Base-by-base conservation (phyloP, 2,888 invertebrate genomes). In the Tipula lateralis region DNA sequence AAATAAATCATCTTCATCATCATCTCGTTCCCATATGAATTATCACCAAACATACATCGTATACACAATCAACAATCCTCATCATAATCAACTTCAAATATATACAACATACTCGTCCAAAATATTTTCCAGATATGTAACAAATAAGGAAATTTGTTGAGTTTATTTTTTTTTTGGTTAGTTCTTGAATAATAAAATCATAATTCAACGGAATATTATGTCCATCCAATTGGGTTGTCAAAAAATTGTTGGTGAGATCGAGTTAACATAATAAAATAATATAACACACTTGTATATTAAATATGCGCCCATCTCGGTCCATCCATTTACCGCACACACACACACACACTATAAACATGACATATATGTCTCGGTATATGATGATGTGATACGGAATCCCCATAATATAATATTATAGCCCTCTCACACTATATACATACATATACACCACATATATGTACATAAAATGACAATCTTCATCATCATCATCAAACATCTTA, bases 1-100 rank as follows among this genome's bases (percentile, higher is more conserved):
- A 66, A 66, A 66, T 66, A 66, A 66, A 66, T 66, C 66, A 66
- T 66, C 66, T 66, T 66, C 66, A 66, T 66, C 66, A 66, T 66
- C 66, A 66, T 66, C 66, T 66, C 66, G 24, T 66, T 66, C 66
- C 66, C 66, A 66, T 66, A 66, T 66, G 66, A 66, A 66, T 66
- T 66, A 66, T 66, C 66, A 66, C 24, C 66, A 24, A 24, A 66
- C 66, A 66, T 24, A 66, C 9, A 66, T 66, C 66, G 66, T 24
- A 66, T 66, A 66, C 13, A 39, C 24, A 66, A 66, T 66, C 66
- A 66, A 66, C 24, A 66, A 66, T 66, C 66, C 66, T 66, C 66
- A 66, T 66, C 66, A 66, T 66, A 66, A 66, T 66, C 66, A 66
- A 66, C 44, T 50, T 50, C 44, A 50, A 50, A 50, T 50, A 50